phyloP scores from a whole-genome alignment of 2,113 vertebrate species.

The Atlantisia rogersi region DNA sequence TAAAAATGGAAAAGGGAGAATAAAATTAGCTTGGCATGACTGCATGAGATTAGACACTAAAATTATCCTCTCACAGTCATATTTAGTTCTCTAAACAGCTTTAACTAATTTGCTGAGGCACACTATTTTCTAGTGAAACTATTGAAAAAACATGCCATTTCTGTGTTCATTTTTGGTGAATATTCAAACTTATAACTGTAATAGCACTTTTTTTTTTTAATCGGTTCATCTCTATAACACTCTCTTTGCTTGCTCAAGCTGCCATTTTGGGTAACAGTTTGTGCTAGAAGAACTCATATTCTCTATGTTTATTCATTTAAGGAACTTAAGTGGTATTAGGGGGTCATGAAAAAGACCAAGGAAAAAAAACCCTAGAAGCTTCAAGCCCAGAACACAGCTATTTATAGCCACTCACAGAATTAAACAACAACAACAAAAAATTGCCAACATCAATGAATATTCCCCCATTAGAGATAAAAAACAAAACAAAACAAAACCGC shows the following conservation, averaged over 20 bases:
- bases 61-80: neutral
- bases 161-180: neutral
- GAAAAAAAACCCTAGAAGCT: neutral
- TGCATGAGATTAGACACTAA: constrained; percentile 22
- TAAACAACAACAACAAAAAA: neutral
- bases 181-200: neutral
- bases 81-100: constrained; percentile 34
- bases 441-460: neutral
- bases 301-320: neutral
- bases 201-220: neutral
- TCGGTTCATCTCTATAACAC: neutral
- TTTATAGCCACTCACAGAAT: neutral
- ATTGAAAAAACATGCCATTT: neutral
- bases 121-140: neutral
- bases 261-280: neutral
- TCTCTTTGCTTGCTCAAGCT: neutral
- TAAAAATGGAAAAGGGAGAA: neutral
- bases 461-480: too few species aligned
- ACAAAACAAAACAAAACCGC: neutral
- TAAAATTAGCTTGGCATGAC: constrained; percentile 26
- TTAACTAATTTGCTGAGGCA: constrained; percentile 12
- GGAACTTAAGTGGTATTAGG: neutral
- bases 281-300: neutral
- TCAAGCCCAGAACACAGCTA: neutral
- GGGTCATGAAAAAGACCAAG: neutral